Conservation (phyloP, 2,797 vertebrate genomes). For the Danio choprae region DNA sequence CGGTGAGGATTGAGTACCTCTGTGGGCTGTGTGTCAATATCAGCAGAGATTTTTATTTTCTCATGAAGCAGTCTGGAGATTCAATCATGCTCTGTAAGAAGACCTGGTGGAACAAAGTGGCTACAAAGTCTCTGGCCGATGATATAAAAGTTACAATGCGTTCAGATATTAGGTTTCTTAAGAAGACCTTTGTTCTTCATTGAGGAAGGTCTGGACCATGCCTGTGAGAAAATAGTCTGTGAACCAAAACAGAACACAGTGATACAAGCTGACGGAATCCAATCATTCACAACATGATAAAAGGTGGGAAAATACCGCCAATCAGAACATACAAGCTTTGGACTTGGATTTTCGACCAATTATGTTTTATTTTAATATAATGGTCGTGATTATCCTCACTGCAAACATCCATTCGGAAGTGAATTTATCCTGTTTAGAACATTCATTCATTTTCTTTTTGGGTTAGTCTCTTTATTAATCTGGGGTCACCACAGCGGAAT, state of each 20-base stretch:
- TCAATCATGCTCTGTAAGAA: slow-evolving; percentile 24
- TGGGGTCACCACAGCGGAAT: too few relatives aligned
- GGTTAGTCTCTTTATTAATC: too few relatives aligned
- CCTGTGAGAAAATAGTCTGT: neutral
- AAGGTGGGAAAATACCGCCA: neutral
- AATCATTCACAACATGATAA: neutral
- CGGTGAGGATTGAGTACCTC: slow-evolving; percentile 7
- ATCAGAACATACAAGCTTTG: neutral
- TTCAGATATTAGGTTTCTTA: slow-evolving; percentile 22
- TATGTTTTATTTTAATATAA: neutral
- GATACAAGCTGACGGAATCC: neutral
- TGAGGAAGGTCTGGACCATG: slow-evolving; percentile 7
- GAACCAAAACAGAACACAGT: slow-evolving; percentile 3
- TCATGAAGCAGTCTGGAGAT: slow-evolving; percentile 31
- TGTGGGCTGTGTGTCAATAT: neutral
- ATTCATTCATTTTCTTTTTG: too few relatives aligned
- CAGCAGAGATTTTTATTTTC: slow-evolving; percentile 38
- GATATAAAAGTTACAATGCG: slow-evolving; percentile 21
- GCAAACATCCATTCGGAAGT: too few relatives aligned
- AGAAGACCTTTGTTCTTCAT: neutral
- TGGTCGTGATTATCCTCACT: too few relatives aligned
- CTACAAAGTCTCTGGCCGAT: neutral
- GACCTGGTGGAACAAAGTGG: slow-evolving; percentile 1
- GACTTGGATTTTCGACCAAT: neutral
- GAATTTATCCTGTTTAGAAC: too few relatives aligned